Evolutionary conservation across 2,888 invertebrate genomes (phyloP).

Genomic region (Caenorhabditis afra): DNA sequence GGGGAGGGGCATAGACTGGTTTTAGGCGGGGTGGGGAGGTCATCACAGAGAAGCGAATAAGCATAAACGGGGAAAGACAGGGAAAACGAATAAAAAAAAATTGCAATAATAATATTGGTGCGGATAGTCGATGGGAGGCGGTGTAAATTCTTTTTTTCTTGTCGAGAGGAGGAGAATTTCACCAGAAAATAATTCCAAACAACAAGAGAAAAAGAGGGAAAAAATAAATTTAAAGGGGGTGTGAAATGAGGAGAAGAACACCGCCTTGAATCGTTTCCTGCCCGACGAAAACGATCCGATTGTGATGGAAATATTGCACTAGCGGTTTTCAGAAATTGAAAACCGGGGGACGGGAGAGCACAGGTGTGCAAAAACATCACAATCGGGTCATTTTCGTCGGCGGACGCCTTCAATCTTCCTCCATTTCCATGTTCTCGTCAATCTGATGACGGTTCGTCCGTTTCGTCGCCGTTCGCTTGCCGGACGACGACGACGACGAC

Average conservation of each 20-base stretch:
- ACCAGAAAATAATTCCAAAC: too few relatives aligned
- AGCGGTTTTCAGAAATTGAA: background rate
- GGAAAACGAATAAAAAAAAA: too few relatives aligned
- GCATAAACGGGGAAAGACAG: slow-evolving; percentile 19
- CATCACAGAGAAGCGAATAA: slow-evolving; percentile 47
- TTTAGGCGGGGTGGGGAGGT: slow-evolving; percentile 1
- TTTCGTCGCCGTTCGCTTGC: background rate
- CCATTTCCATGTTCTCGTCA: slow-evolving; percentile 68
- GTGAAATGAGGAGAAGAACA: slow-evolving; percentile 50
- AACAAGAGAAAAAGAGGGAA: background rate
- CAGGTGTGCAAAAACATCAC: slow-evolving; percentile 1
- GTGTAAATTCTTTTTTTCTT: too few relatives aligned
- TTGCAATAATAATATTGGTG: too few relatives aligned
- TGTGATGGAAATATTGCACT: background rate
- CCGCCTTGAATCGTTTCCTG: slow-evolving; percentile 60
- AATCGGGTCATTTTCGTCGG: slow-evolving; percentile 57
- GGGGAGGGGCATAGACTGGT: background rate
- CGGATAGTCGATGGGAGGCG: too few relatives aligned
- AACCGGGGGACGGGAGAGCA: background rate
- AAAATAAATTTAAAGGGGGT: background rate
- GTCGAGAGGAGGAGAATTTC: too few relatives aligned
- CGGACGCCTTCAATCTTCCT: slow-evolving; percentile 65
- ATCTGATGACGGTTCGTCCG: slow-evolving; percentile 16
- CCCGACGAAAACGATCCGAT: slow-evolving; percentile 53
- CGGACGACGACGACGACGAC: slow-evolving; percentile 12